Evolutionary conservation across 2,888 invertebrate genomes (phyloP), one percentile per base, ranked within the genome.

Genomic region (Prosopocoilus inquinatus): DNA sequence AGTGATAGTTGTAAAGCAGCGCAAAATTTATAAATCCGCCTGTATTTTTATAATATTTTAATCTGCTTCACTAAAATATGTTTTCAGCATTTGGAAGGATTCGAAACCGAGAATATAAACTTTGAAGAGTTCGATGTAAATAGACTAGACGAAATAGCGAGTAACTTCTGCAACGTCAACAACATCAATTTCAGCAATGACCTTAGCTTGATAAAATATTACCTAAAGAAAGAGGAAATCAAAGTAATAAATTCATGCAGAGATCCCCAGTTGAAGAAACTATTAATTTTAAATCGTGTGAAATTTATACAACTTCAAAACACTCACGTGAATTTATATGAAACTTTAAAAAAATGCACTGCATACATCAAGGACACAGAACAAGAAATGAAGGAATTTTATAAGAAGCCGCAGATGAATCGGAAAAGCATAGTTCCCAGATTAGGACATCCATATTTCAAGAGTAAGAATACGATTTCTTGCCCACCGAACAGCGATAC

Each of bases 401-500:
- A 32, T 35, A 47, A 5, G 8, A 34, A n/a, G 54, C 20, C 35
- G 47, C 46, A n/a, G 36, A 11, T 15, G 11, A 13, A 12, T 8
- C 15, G 9, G 28, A 47, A 58, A 43, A 33, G 55, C 11, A 41
- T 46, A 15, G 11, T 43, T 16, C 43, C 65, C 65, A 65, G 64
- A 63, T 57, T 71, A 39, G 80, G 85, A 32, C 79, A 81, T 64
- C 83, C 89, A 1, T 90, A 86, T 68, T 90, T 90, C 62, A 88
- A 87, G 67, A 86, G 87, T 64, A 75, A 70, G 15, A 65, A 76
- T 13, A 79, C 80, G 15, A 84, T 81, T 62, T 73, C 79, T 2
- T 81, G 84, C 13, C 82, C 82, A 0, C 70, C 74, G 15, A 90
- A 90, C 71, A 75, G 78, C 3, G 89, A 90, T 56, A 56, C 61